These are phyloP conservation scores for Andrena fulva DNA, from an alignment of 2,888 invertebrate genomes.

Conservation along the genomic window DNA sequence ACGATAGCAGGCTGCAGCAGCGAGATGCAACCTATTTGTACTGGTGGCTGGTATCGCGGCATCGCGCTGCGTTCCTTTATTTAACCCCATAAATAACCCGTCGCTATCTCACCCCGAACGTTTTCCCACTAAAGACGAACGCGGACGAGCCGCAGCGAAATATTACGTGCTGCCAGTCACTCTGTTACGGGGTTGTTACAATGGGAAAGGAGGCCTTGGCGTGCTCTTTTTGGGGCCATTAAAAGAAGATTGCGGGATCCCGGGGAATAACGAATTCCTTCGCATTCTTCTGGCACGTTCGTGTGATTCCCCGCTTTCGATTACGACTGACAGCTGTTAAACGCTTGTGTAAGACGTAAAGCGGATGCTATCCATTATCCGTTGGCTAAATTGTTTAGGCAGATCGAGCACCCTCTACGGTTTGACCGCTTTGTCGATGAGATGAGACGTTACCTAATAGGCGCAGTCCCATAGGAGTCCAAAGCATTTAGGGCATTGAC, in stretches of 20 bases:
- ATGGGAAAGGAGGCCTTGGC: constrained; percentile 57
- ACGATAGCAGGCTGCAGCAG: constrained; percentile 74
- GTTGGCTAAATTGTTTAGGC: no score
- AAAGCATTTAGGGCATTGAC: no score
- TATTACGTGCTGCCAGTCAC: constrained; percentile 73
- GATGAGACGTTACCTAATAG: no score
- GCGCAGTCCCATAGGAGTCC: no score
- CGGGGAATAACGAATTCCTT: background rate
- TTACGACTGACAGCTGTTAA: no score
- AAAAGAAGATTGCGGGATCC: constrained; percentile 6
- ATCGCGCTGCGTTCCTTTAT: constrained; percentile 82
- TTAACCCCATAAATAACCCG: constrained; percentile 83
- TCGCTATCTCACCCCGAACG: constrained; percentile 79
- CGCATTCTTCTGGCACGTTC: no score
- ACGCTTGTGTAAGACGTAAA: no score
- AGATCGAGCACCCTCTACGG: no score
- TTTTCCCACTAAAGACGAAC: constrained; percentile 56
- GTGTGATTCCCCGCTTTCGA: no score
- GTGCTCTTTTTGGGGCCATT: background rate
- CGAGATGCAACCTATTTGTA: constrained; percentile 80
- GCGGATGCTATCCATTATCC: no score
- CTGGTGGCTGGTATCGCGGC: constrained; percentile 75
- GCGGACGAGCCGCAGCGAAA: constrained; percentile 59
- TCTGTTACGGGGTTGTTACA: constrained; percentile 57
- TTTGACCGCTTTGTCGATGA: no score